Evolutionary conservation across 2,113 vertebrate genomes (phyloP).

Genomic region (Ictidomys tridecemlineatus): DNA sequence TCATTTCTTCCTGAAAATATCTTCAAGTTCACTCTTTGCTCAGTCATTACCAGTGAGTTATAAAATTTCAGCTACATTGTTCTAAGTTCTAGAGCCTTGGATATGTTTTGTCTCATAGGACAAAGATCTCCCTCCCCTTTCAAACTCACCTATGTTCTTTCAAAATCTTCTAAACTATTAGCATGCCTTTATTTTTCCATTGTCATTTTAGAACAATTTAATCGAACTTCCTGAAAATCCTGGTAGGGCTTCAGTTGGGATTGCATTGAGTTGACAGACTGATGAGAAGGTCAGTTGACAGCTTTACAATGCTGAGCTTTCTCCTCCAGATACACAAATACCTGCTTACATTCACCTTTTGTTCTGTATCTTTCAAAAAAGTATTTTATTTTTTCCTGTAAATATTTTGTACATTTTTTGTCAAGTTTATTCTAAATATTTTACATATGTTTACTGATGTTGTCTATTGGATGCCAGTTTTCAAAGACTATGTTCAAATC

Average conservation of each 20-base stretch:
- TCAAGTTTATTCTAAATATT: constrained; percentile 25
- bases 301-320: constrained; percentile 35
- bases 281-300: not conserved
- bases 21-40: not conserved
- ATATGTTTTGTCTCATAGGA: not conserved
- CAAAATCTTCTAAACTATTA: not conserved
- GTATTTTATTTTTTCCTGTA: not conserved
- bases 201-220: constrained; percentile 18
- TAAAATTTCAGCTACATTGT: not conserved
- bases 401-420: not conserved
- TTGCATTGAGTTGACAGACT: constrained; percentile 6
- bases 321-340: not conserved
- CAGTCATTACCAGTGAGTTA: not conserved
- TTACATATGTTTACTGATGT: not conserved
- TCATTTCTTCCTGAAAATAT: not conserved
- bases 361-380: not conserved
- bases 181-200: not conserved
- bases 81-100: not conserved
- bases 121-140: not conserved
- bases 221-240: not conserved
- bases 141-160: not conserved
- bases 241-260: not conserved
- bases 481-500: not conserved
- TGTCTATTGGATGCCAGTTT: constrained; percentile 28
- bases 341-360: not conserved